Evolutionary conservation across 2,888 invertebrate species (phyloP), one percentile per base, ranked within the genome.

Genomic region (Nymphalis polychloros): DNA sequence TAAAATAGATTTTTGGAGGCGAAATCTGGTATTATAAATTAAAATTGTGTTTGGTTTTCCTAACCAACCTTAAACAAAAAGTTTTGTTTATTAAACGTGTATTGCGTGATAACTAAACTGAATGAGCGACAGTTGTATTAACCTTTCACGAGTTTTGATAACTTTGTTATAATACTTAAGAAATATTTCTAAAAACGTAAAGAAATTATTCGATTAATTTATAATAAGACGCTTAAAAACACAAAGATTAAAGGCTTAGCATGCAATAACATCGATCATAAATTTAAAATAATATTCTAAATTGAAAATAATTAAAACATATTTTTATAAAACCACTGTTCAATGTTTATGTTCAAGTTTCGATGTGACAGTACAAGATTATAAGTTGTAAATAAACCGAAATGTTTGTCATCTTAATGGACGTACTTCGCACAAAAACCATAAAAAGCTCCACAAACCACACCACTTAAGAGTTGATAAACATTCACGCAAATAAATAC

Each of bases 401-500:
- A 55, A 55, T 31, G 27, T 55, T 31, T 5, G 53, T 17, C 31
- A 55, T 55, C 16, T n/a, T 31, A 7, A 55, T n/a, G 27, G 53
- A 27, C 20, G 52, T 52, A 27, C 31, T 17, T 31, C 31, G n/a
- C 57, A 49, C 19, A 19, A 35, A 57, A 8, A 19, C 35, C 31
- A 19, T 35, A 41, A 41, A 41, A 41, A 19, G 57, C 57, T 8
- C 31, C 57, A 31, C 27, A 61, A 64, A 53, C 55, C 48, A 69
- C 59, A 64, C 63, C 63, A 55, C 60, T 55, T 50, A 23, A 55
- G 53, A 61, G 19, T 65, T 47, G 31, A 55, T 60, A 57, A 57
- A 41, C 57, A 41, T 57, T 31, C 66, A 61, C 66, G 66, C 50
- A 67, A 59, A 67, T 55, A 55, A 63, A 62, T 59, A 67, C 35